Conservation (phyloP, 2,888 invertebrate species). For the Steinernema scapterisci region DNA sequence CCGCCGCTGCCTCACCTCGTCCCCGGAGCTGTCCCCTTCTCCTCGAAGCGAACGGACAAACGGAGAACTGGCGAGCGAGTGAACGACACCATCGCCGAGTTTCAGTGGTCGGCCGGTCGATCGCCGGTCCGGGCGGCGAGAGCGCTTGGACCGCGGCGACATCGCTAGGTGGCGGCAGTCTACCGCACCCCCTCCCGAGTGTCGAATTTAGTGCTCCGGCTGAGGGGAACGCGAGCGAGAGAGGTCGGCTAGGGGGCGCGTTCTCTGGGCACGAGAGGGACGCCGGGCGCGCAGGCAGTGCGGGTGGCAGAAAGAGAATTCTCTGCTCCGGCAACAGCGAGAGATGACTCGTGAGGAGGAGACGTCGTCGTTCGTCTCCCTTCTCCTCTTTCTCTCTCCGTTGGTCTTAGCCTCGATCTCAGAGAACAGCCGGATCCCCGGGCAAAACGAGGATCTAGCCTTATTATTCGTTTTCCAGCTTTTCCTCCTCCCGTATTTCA, state of each 20-base stretch:
- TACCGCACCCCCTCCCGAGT: no score
- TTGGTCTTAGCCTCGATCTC: neutral
- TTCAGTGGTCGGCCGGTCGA: no score
- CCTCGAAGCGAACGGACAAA: no score
- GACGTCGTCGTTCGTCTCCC: constrained; percentile 8
- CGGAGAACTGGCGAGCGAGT: no score
- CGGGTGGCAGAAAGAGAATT: constrained; percentile 25
- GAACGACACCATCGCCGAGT: no score
- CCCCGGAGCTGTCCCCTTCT: no score
- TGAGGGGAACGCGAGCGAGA: neutral
- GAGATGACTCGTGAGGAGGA: constrained; percentile 26
- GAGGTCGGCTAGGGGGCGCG: constrained; percentile 5
- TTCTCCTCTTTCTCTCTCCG: no score
- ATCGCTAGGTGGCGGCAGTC: no score
- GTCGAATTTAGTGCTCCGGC: no score
- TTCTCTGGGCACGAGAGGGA: neutral
- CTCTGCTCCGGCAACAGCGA: neutral
- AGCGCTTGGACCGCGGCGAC: no score
- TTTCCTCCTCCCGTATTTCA: neutral
- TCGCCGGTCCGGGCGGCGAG: no score
- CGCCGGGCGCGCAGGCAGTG: constrained; percentile 25
- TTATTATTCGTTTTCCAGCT: neutral
- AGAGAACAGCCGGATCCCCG: constrained; percentile 7
- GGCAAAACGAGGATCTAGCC: neutral
- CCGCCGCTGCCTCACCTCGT: no score